Conservation (phyloP, 1,140 invertebrate genomes). For the Aphaenogaster rudis region DNA sequence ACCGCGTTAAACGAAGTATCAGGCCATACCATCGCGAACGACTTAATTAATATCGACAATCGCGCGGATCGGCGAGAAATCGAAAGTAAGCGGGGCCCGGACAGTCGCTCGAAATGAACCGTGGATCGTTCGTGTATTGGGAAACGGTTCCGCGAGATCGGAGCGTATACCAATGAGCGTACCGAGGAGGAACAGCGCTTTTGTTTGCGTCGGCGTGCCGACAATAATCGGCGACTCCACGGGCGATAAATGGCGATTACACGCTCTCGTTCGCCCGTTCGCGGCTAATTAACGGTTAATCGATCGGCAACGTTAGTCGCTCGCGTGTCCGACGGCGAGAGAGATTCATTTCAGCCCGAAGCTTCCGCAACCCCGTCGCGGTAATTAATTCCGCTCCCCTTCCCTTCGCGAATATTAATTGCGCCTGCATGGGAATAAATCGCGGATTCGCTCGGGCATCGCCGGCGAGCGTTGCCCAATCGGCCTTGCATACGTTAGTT, state of each 20-base stretch:
- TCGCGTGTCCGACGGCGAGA: neutral
- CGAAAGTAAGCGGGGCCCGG: conserved; percentile 20
- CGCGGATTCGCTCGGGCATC: conserved; percentile 3
- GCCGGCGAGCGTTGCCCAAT: neutral
- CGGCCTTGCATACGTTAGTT: conserved; percentile 13
- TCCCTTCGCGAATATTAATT: conserved; percentile 44
- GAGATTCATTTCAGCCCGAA: conserved; percentile 15
- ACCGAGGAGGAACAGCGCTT: neutral
- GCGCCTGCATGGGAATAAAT: conserved; percentile 9
- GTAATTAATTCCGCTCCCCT: conserved; percentile 41
- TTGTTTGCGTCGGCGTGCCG: conserved; percentile 16
- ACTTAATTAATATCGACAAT: conserved; percentile 49
- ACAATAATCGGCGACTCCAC: conserved; percentile 24
- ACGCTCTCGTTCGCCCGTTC: neutral
- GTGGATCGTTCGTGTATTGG: conserved; percentile 18
- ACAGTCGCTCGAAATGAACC: conserved; percentile 10
- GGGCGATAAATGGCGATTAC: conserved; percentile 18
- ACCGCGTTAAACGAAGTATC: neutral
- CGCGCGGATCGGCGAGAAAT: conserved; percentile 21
- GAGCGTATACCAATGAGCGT: neutral
- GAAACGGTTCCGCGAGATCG: conserved; percentile 34
- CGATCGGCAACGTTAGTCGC: neutral
- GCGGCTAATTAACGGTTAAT: conserved; percentile 54
- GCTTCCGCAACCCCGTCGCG: conserved; percentile 30
- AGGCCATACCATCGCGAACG: neutral